Conservation (phyloP, 2,797 vertebrate genomes). For the Cyprinella venusta region DNA sequence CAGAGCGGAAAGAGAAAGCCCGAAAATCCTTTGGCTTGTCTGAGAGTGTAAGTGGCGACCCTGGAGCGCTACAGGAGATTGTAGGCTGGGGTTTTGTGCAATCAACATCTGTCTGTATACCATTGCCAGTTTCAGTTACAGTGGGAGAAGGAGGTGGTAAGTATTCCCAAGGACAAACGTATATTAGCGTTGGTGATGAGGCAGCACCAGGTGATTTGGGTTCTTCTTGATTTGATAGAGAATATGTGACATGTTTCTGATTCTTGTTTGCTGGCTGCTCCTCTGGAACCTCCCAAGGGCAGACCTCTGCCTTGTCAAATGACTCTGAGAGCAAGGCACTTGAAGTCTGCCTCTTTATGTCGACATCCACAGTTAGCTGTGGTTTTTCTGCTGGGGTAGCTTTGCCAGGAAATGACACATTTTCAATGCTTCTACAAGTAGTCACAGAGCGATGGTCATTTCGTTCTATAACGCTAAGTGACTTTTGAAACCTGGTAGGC, state of each 20-base stretch:
- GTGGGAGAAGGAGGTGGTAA: slow-evolving; percentile 50
- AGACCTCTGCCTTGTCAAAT: slow-evolving; percentile 72
- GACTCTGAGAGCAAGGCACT: slow-evolving; percentile 74
- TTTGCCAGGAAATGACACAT: slow-evolving; percentile 56
- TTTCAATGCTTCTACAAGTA: slow-evolving; percentile 70
- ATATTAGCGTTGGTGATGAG: slow-evolving; percentile 60
- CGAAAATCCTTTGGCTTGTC: slow-evolving; percentile 67
- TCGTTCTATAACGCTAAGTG: slow-evolving; percentile 78
- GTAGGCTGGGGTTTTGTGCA: slow-evolving; percentile 63
- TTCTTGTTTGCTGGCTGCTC: slow-evolving; percentile 64
- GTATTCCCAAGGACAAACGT: slow-evolving; percentile 69
- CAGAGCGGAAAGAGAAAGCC: slow-evolving; percentile 72
- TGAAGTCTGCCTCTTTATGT: slow-evolving; percentile 76
- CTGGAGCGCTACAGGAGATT: slow-evolving; percentile 76
- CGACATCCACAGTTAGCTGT: slow-evolving; percentile 64
- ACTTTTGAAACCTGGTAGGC: slow-evolving; percentile 84
- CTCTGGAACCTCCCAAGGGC: slow-evolving; percentile 71
- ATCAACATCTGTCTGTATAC: slow-evolving; percentile 60
- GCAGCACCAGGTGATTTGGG: slow-evolving; percentile 64
- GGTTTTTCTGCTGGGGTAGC: slow-evolving; percentile 52
- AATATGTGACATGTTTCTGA: slow-evolving; percentile 82
- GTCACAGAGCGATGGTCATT: slow-evolving; percentile 70
- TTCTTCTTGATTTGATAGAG: slow-evolving; percentile 72
- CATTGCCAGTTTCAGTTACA: slow-evolving; percentile 56
- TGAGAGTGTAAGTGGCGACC: slow-evolving; percentile 68